Percentiles rank a stretch among this genome's conserved stretches.
Evolutionary conservation across 2,888 invertebrate genomes (phyloP).

Genomic region (Scaeva pyrastri): DNA sequence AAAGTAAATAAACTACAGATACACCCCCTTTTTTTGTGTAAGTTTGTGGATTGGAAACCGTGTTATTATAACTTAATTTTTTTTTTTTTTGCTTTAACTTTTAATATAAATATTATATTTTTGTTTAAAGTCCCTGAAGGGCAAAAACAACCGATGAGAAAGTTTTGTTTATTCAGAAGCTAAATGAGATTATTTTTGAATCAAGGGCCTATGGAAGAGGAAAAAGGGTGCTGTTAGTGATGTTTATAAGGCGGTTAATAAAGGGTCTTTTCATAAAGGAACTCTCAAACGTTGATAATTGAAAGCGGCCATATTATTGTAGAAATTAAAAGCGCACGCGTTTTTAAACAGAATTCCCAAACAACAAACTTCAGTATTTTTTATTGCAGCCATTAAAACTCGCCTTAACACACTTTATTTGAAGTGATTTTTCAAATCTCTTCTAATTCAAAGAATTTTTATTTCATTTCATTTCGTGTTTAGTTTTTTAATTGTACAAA

Average conservation of each 20-base stretch:
- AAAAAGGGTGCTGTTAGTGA: too few relatives aligned
- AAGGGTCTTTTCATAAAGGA: too few relatives aligned
- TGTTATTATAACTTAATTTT: conserved; percentile 58
- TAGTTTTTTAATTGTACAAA: not conserved
- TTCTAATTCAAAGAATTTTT: conserved; percentile 25
- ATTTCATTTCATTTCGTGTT: too few relatives aligned
- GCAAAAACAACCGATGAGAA: conserved; percentile 1
- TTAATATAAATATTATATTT: conserved; percentile 45
- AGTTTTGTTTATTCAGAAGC: conserved; percentile 36
- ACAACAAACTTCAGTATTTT: too few relatives aligned
- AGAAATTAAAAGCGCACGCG: too few relatives aligned
- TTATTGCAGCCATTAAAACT: too few relatives aligned
- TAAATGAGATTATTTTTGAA: not conserved
- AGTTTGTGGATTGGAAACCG: conserved; percentile 42
- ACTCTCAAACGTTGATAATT: too few relatives aligned
- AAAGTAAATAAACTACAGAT: conserved; percentile 22
- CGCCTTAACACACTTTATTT: too few relatives aligned
- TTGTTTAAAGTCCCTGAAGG: conserved; percentile 36
- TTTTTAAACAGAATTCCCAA: too few relatives aligned
- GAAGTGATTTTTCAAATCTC: conserved; percentile 14
- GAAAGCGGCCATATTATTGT: too few relatives aligned
- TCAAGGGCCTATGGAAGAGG: not conserved
- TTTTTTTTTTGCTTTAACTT: not conserved
- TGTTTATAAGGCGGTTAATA: too few relatives aligned
- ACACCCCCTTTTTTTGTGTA: conserved; percentile 51